Base-by-base conservation (phyloP, 2,797 vertebrate genomes). In the Sitta carolinensis region DNA sequence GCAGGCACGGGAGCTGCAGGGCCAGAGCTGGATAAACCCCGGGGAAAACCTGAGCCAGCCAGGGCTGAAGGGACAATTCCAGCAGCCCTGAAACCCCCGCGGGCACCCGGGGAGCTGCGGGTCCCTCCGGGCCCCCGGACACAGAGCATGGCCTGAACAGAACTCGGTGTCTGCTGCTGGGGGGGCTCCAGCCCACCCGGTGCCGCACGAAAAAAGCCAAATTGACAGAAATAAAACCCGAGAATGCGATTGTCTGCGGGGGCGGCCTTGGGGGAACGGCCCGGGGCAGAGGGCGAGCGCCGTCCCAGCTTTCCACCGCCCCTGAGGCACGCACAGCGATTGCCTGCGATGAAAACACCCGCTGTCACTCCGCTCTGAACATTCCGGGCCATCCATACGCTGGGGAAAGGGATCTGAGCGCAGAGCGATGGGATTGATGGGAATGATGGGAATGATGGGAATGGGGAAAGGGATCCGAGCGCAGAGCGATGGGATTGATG, bases 311-410 rank as follows among this genome's bases (percentile, higher is more conserved):
- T 52, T 34, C 10, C 11, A 13, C 43, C 40, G 66, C 70, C 61
- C 63, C 66, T 2, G 32, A 4, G 3, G 22, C 1, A 10, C 32
- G 42, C 5, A 23, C 12, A 16, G 18, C 0, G 36, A 18, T 20
- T 36, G 19, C 40, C 27, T 9, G 27, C 0, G 20, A 25, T 16
- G 12, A 10, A 64, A n/a, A 2, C 55, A 5, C 0, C 27, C 5
- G 54, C 5, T 3, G 1, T 4, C 1, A 20, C 2, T 68, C 52
- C 18, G 1, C 2, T 36, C 66, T 5, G 21, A 67, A 42, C 1
- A 3, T 1, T 48, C 13, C 1, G 3, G 42, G 48, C 26, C 34
- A 15, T 3, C 43, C 43, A 10, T 19, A 18, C 19, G 40, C 40
- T 36, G 36, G 36, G 36, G 36, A 36, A 36, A 36, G 36, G 36